Base-by-base conservation (phyloP, 2,797 vertebrate genomes). In the Coregonus ussuriensis region DNA sequence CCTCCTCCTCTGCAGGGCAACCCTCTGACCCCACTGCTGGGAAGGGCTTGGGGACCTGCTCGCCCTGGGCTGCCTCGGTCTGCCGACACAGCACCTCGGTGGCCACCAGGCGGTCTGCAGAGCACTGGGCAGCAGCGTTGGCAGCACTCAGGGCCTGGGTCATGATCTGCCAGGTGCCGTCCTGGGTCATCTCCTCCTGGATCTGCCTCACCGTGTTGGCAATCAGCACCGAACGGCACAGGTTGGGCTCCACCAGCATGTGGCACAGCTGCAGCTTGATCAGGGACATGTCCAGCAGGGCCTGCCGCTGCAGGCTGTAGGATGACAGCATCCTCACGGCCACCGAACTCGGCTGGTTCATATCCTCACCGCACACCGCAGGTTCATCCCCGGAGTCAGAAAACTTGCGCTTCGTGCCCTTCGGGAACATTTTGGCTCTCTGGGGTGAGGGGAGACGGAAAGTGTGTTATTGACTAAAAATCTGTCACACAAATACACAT, bases 241-340 rank as follows among this genome's bases (percentile, higher is more conserved):
- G 95, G 89, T 96, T 97, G 67, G 98, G 97, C 83, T 99, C 97
- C 56, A 96, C 97, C 89, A 98, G 93, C 97, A 98, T 97, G 94
- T 98, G 98, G 89, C 98, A 99, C 35, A 99, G 95, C 91, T 99
- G 98, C 84, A 99, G 96, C 90, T 99, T 99, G 88, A 99, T 97
- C 81, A 99, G 93, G 29, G 98, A 99, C 97, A 99, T 99, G 91
- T 99, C 97, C 79, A 99, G 93, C 71, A 99, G 94, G 0, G 97
- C 98, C 93, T 99, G 98, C 13, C 98, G 94, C 93, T 99, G 98
- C 74, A 98, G 93, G 80, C 95, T 96, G 82, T 98, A 97, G 1
- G 96, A 94, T 14, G 91, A 84, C 78, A 96, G 95, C 79, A 93
- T 88, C 83, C 92, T 85, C 25, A 78, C 79, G 1, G 76, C 73